These are phyloP conservation scores for Sinonovacula constricta DNA, from an alignment of 1,140 invertebrate genomes.

Conservation along the genomic window DNA sequence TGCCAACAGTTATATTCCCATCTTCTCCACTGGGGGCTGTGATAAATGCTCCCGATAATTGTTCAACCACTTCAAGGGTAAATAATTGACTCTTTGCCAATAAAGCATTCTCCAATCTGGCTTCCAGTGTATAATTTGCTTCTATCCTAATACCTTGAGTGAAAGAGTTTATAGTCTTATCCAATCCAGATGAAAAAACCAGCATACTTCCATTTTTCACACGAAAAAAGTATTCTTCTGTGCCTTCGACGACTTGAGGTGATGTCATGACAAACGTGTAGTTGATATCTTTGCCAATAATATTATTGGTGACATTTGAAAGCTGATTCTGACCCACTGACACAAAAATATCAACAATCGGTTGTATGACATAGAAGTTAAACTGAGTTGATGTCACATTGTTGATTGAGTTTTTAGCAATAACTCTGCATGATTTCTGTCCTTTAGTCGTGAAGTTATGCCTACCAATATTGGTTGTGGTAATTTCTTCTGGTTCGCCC, in stretches of 20 bases:
- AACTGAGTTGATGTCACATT: constrained; percentile 13
- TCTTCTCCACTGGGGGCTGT: constrained; percentile 3
- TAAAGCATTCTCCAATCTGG: constrained; percentile 5
- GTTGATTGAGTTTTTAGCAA: constrained; percentile 15
- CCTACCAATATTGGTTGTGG: not conserved
- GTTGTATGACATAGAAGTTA: constrained; percentile 18
- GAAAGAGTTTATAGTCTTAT: not conserved
- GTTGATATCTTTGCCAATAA: too few species aligned
- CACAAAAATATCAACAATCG: too few species aligned
- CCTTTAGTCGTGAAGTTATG: constrained; percentile 15
- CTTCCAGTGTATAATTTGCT: not conserved
- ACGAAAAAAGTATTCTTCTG: not conserved
- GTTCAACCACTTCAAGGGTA: constrained; percentile 14
- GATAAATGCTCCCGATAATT: constrained; percentile 21
- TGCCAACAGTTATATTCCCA: constrained; percentile 13
- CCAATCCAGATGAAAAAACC: not conserved
- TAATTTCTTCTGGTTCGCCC: not conserved
- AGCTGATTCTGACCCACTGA: too few species aligned
- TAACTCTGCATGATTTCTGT: constrained; percentile 16
- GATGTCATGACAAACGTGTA: not conserved
- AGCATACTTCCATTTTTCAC: not conserved
- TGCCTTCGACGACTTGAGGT: not conserved
- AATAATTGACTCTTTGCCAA: not conserved
- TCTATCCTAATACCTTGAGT: too few species aligned
- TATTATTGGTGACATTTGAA: too few species aligned